These are phyloP conservation scores for Hyles vespertilio DNA, from an alignment of 1,140 invertebrate genomes.

Conservation along the genomic window DNA sequence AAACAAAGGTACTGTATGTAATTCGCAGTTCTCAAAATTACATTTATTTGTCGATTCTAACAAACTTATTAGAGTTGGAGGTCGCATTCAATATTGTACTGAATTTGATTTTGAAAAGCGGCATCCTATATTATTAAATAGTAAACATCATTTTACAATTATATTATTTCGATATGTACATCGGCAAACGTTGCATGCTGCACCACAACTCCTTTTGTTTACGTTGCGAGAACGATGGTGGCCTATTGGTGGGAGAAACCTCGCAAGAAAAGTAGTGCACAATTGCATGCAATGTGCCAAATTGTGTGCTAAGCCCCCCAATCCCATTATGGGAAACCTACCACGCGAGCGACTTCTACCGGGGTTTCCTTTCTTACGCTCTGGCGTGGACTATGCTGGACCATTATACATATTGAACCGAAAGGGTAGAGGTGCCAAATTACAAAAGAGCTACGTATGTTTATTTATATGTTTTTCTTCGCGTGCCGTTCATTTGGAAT, in stretches of 20 bases:
- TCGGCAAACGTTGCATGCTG: slow-evolving; percentile 5
- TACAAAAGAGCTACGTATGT: slow-evolving; percentile 11
- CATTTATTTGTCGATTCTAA: slow-evolving; percentile 6
- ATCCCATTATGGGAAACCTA: slow-evolving; percentile 13
- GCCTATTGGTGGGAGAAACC: slow-evolving; percentile 7
- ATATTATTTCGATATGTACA: slow-evolving; percentile 8
- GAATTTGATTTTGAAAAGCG: slow-evolving; percentile 9
- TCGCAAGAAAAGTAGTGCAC: slow-evolving; percentile 14
- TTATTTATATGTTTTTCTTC: slow-evolving; percentile 5
- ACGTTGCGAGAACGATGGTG: slow-evolving; percentile 11
- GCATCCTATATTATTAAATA: slow-evolving; percentile 14
- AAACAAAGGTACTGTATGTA: too few species aligned
- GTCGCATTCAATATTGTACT: too few species aligned
- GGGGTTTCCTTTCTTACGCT: neutral
- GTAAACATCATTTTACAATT: slow-evolving; percentile 4
- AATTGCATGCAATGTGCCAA: slow-evolving; percentile 13
- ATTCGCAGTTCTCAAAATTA: too few species aligned
- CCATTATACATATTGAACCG: slow-evolving; percentile 3
- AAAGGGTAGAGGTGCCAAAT: slow-evolving; percentile 3
- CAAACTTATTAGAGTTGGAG: slow-evolving; percentile 17
- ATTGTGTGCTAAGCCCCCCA: neutral
- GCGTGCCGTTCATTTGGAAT: slow-evolving; percentile 34
- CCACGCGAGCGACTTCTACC: neutral
- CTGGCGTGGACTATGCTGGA: neutral
- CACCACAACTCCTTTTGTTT: slow-evolving; percentile 4